phyloP scores from a whole-genome alignment of 2,888 invertebrate genomes.

The Nymphalis polychloros region DNA sequence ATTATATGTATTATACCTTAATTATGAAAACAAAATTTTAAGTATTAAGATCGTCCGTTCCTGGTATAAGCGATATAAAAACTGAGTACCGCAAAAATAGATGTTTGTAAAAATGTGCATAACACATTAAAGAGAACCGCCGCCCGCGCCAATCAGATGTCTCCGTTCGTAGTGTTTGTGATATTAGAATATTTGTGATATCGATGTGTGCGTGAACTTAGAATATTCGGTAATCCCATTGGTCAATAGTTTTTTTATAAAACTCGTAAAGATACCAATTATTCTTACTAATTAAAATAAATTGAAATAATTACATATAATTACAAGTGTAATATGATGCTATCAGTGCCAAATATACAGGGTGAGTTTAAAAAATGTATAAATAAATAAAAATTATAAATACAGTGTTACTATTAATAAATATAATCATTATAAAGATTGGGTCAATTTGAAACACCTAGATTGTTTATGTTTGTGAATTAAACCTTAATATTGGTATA shows the following conservation, averaged over 20 bases:
- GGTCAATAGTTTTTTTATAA: constrained; percentile 20
- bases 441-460: not conserved
- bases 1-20: too few species aligned
- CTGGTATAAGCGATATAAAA: constrained; percentile 63
- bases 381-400: not conserved
- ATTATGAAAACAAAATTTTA: not conserved
- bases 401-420: not conserved
- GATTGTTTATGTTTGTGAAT: constrained; percentile 20
- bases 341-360: not conserved
- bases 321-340: constrained; percentile 1
- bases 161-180: constrained; percentile 48
- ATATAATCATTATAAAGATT: not conserved
- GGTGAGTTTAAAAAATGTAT: not conserved
- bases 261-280: not conserved
- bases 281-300: not conserved
- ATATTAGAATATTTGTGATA: constrained; percentile 42
- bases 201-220: constrained; percentile 36
- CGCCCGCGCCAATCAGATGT: constrained; percentile 55
- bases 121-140: constrained; percentile 55
- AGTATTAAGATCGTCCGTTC: constrained; percentile 55
- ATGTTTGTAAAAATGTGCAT: constrained; percentile 72
- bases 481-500: constrained; percentile 19
- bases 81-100: constrained; percentile 75
- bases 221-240: constrained; percentile 35
- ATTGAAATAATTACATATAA: not conserved